These are phyloP conservation scores for Cisticola juncidis DNA, from an alignment of 2,113 vertebrate species.

Conservation along the genomic window DNA sequence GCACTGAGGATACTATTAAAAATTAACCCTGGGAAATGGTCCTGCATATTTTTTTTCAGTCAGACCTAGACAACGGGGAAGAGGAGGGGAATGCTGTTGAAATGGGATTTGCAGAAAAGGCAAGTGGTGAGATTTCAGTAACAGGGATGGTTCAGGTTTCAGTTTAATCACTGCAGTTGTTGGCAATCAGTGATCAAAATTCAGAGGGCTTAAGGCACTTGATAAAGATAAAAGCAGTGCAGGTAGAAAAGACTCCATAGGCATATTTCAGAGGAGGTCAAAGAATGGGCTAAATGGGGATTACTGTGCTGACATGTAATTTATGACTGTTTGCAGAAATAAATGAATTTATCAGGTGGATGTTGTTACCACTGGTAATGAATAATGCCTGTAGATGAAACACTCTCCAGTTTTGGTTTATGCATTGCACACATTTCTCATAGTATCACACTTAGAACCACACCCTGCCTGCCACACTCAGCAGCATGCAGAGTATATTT, in stretches of 20 bases:
- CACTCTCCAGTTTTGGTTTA: neutral
- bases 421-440: neutral
- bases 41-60: neutral
- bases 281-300: neutral
- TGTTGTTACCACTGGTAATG: neutral
- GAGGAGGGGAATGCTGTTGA: neutral
- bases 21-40: constrained; percentile 44
- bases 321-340: neutral
- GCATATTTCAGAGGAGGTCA: neutral
- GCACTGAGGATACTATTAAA: constrained; percentile 28
- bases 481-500: neutral
- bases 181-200: neutral
- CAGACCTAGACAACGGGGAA: neutral
- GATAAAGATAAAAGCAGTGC: neutral
- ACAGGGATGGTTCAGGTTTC: neutral
- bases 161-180: neutral
- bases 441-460: neutral
- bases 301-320: neutral
- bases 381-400: neutral
- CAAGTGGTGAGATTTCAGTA: neutral
- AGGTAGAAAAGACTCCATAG: neutral
- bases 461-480: neutral
- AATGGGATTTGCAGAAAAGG: constrained; percentile 12
- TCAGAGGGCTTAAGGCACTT: neutral
- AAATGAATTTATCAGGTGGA: neutral